A percentile compares a stretch with the other conserved stretches of the same genome.
Conservation (phyloP, 2,797 vertebrate species). For the Coluber constrictor region DNA sequence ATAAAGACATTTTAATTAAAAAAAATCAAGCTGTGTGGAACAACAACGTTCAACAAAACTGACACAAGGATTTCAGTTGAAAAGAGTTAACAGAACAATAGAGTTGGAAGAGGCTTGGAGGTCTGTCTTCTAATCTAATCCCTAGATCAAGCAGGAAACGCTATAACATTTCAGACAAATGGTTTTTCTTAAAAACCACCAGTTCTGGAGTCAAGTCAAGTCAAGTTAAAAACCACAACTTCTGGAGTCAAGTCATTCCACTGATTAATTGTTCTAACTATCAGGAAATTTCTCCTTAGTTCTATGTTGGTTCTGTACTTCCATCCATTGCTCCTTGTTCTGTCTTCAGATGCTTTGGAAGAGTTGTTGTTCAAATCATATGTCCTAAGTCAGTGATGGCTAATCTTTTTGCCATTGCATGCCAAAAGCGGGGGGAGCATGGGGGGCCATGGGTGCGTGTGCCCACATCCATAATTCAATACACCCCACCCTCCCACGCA, state of each 20-base stretch:
- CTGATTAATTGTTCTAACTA: not conserved
- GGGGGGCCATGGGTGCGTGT: too few relatives aligned
- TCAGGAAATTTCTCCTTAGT: not conserved
- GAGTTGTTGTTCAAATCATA: not conserved
- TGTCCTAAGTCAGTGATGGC: too few relatives aligned
- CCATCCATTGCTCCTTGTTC: not conserved
- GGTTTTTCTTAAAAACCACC: not conserved
- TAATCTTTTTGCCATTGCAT: too few relatives aligned
- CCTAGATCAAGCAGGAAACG: not conserved
- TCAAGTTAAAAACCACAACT: too few relatives aligned
- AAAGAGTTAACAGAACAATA: not conserved
- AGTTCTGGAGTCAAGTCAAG: not conserved
- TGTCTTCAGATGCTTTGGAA: not conserved
- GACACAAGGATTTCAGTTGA: not conserved
- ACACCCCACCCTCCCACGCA: too few relatives aligned
- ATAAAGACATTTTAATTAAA: not conserved
- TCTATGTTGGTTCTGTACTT: not conserved
- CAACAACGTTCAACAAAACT: not conserved
- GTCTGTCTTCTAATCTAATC: not conserved
- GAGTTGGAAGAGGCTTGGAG: not conserved
- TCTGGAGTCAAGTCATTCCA: not conserved
- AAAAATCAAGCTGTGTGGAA: not conserved
- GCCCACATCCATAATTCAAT: too few relatives aligned
- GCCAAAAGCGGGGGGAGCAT: too few relatives aligned
- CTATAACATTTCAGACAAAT: not conserved